Conservation (phyloP, 2,113 vertebrate species). For the Psilopsiagon aymara region DNA sequence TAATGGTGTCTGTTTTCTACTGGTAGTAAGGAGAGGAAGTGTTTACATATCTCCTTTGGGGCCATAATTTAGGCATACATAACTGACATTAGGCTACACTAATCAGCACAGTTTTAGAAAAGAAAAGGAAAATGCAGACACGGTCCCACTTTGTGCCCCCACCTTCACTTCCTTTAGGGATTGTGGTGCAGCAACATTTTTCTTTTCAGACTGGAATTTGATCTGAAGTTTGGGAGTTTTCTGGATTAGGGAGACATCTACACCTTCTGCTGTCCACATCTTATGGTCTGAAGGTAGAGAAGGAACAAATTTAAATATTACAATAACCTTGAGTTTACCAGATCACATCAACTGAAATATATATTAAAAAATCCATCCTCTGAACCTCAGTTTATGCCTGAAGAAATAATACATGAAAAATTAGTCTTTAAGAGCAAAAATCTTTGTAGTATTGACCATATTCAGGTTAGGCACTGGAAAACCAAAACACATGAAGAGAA, state of each 20-base stretch:
- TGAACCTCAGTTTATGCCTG: not conserved
- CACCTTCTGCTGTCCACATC: not conserved
- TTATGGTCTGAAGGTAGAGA: not conserved
- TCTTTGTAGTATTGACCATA: not conserved
- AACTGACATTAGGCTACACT: not conserved
- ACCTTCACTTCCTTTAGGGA: not conserved
- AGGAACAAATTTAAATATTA: not conserved
- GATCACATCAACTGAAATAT: not conserved
- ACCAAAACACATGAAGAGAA: not conserved
- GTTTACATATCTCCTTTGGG: not conserved
- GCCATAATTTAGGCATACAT: not conserved
- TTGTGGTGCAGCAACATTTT: not conserved
- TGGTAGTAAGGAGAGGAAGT: constrained; percentile 5
- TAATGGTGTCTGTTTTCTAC: not conserved
- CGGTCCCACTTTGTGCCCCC: not conserved
- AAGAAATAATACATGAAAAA: not conserved
- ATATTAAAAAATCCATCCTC: not conserved
- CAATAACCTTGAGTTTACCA: not conserved
- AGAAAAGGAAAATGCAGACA: not conserved
- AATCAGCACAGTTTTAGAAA: not conserved
- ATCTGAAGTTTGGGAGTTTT: constrained; percentile 5
- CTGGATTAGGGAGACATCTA: not conserved
- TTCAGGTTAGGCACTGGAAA: not conserved
- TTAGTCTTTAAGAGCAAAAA: not conserved
- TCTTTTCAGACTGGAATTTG: not conserved